These are phyloP conservation scores for Papilio dardanus DNA, from an alignment of 1,140 invertebrate species.

Conservation along the genomic window DNA sequence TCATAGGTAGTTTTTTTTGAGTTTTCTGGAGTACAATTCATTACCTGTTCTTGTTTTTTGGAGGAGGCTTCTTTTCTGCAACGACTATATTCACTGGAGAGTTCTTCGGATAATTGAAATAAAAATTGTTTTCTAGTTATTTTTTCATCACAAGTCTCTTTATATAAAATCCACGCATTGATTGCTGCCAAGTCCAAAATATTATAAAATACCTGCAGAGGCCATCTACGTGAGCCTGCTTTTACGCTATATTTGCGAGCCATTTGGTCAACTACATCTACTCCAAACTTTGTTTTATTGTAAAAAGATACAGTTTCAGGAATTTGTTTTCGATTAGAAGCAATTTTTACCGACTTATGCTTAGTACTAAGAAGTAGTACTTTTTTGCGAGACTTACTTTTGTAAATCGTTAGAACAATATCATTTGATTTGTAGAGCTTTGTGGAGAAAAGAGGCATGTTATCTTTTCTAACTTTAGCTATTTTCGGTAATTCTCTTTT, in stretches of 20 bases:
- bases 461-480: slow-evolving; percentile 26
- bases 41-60: no score
- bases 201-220: slow-evolving; percentile 37
- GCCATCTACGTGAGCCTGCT: slow-evolving; percentile 36
- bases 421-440: background rate
- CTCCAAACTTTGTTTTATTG: slow-evolving; percentile 43
- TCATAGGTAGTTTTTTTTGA: no score
- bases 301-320: slow-evolving; percentile 41
- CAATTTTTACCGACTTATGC: slow-evolving; percentile 38
- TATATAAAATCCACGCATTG: slow-evolving; percentile 31
- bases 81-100: no score
- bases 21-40: no score
- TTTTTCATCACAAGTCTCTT: no score
- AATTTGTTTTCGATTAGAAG: slow-evolving; percentile 33
- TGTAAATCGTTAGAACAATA: slow-evolving; percentile 23
- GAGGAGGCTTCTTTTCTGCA: no score
- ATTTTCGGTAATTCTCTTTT: slow-evolving; percentile 50
- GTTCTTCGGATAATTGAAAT: no score
- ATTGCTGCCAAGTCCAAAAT: slow-evolving; percentile 41
- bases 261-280: slow-evolving; percentile 42
- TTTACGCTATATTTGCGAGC: slow-evolving; percentile 37
- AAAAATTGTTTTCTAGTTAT: no score
- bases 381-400: slow-evolving; percentile 33
- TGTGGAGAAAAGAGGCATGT: slow-evolving; percentile 3
- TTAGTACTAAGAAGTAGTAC: slow-evolving; percentile 35